Evolutionary conservation across 2,888 invertebrate species (phyloP).

Genomic region (Venusia cambrica): DNA sequence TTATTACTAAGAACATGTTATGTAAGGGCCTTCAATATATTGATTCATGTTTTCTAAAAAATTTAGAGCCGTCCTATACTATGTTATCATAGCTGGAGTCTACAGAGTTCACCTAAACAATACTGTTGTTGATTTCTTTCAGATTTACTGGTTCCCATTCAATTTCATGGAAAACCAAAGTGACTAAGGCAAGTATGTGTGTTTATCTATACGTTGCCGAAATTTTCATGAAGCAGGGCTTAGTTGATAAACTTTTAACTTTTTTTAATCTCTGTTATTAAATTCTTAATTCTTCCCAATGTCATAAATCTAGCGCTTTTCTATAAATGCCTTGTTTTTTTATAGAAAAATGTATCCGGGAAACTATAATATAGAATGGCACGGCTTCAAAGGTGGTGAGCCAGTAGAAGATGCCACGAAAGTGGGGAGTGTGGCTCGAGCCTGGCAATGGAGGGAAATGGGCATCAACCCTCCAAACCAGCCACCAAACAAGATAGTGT

Average conservation of each 20-base stretch:
- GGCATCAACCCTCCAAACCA: constrained; percentile 61
- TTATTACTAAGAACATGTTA: constrained; percentile 21
- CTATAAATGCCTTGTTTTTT: constrained; percentile 8
- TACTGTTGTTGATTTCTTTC: constrained; percentile 24
- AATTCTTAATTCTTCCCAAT: constrained; percentile 1
- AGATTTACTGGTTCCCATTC: constrained; percentile 31
- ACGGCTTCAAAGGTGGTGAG: constrained; percentile 58
- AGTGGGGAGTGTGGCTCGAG: constrained; percentile 62
- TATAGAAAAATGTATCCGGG: constrained; percentile 59
- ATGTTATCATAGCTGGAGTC: constrained; percentile 3
- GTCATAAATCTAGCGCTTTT: neutral
- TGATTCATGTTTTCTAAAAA: constrained; percentile 14
- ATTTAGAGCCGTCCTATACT: no score
- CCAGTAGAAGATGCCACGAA: constrained; percentile 55
- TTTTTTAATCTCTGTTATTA: no score
- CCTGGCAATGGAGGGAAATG: constrained; percentile 72
- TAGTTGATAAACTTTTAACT: no score
- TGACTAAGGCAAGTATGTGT: constrained; percentile 26
- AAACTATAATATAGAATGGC: constrained; percentile 63
- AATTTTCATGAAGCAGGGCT: no score
- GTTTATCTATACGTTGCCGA: no score
- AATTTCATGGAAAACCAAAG: constrained; percentile 33
- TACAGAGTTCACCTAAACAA: constrained; percentile 3
- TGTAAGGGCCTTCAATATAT: constrained; percentile 23
- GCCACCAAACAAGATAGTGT: constrained; percentile 71